Base-by-base conservation (phyloP, 2,113 vertebrate species). In the Scatophagus argus region DNA sequence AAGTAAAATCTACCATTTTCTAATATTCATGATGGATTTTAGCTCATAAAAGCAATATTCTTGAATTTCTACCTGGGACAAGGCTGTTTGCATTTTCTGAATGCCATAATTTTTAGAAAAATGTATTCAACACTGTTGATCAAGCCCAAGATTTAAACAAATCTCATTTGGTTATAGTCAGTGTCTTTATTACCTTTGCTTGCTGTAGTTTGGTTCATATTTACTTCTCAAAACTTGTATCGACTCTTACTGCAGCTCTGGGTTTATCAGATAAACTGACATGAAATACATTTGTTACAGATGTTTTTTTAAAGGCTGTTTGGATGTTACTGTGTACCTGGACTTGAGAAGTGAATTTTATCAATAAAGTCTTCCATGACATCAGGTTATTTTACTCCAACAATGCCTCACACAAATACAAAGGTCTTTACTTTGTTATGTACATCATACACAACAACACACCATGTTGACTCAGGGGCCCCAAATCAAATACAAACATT, bases 371-470 rank as follows among this genome's bases (percentile, higher is more conserved):
- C 32, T 56, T 68, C 5, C 10, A 6, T 52, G 21, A 47, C 47
- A n/a, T 29, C 23, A 17, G 14, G 21, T 25, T n/a, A 17, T 69
- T 72, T 73, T 13, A 59, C 10, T 69, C 47, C 14, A 69, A 65
- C 9, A 56, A 63, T 8, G 39, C 21, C 3, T 49, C 27, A 62
- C 14, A 51, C 8, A n/a, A 17, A 31, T 83, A 83, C 25, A 80
- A 79, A 84, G 38, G 64, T 27, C 19, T 86, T 84, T 84, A 89
- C 83, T 88, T 78, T 47, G 31, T 71, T 84, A 75, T 86, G 49
- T 88, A 91, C 84, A 90, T 76, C 10, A 79, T 60, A 64, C 25
- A 29, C 17, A 34, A 29, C 17, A 34, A 74, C 58, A 64, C 6
- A 8, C 54, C 5, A 38, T 14, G 12, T 51, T 21, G 2, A 69